Evolutionary conservation across 2,113 vertebrate genomes (phyloP).

Genomic region (Ibidorhyncha struthersii): DNA sequence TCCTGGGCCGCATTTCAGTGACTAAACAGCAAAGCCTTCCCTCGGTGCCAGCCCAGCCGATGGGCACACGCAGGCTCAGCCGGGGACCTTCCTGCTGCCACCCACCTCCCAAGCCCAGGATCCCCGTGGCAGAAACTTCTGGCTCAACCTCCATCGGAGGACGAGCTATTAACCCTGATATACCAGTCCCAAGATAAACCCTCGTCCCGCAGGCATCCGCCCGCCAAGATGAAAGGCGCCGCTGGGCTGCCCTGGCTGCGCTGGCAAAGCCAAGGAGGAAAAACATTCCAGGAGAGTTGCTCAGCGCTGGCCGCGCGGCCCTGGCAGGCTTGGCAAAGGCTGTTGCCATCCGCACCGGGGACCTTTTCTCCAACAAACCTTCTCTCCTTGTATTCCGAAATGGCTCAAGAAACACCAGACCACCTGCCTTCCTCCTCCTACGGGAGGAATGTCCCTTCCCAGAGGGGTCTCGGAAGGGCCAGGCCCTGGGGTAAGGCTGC

Average conservation of each 20-base stretch:
- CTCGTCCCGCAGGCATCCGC: not conserved
- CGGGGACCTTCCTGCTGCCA: not conserved
- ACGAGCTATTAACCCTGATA: conserved; percentile 21
- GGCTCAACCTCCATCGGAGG: not conserved
- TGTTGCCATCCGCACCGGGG: not conserved
- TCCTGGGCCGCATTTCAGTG: not conserved
- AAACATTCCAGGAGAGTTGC: not conserved
- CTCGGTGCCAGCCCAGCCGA: fast-evolving
- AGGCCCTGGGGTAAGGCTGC: too few species aligned
- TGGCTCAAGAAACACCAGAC: not conserved
- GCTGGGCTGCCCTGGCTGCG: not conserved
- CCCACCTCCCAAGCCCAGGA: not conserved
- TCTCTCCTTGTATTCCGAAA: not conserved
- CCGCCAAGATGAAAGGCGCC: conserved; percentile 4
- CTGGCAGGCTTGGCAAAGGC: not conserved
- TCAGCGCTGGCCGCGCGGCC: not conserved
- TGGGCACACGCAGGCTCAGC: not conserved
- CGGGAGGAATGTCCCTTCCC: fast-evolving
- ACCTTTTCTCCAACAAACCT: not conserved
- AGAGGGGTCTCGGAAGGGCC: not conserved
- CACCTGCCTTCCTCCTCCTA: fast-evolving
- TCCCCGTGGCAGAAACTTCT: not conserved
- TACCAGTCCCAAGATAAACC: conserved; percentile 24
- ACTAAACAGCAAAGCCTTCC: not conserved
- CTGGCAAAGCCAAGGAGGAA: not conserved